Percentiles rank a stretch among this genome's conserved stretches.
phyloP scores from a whole-genome alignment of 2,113 vertebrate genomes.

The Hiodon alosoides region DNA sequence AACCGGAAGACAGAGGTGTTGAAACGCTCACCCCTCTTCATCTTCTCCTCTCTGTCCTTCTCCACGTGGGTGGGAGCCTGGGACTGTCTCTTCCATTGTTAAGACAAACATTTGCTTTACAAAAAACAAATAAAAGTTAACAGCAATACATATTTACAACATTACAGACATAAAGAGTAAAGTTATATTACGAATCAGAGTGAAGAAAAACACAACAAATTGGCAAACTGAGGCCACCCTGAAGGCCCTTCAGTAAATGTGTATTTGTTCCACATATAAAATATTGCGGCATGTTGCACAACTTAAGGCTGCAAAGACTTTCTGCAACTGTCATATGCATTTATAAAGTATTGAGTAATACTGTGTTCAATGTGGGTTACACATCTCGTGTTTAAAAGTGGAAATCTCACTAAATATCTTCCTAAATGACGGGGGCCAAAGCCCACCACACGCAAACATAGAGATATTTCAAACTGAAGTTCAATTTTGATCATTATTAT shows the following conservation, averaged over 20 bases:
- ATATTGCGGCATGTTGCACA: conserved; percentile 2
- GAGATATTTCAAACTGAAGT: too few species aligned
- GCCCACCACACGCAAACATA: too few species aligned
- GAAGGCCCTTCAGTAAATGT: neutral
- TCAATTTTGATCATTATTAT: too few species aligned
- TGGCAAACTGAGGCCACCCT: conserved; percentile 26
- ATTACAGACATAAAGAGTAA: conserved; percentile 25
- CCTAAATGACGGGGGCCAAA: neutral
- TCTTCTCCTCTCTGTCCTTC: neutral
- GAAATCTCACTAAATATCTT: neutral
- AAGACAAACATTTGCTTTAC: conserved; percentile 41
- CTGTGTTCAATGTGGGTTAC: neutral
- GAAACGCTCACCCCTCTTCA: neutral
- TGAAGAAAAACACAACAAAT: conserved; percentile 7
- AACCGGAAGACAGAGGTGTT: neutral
- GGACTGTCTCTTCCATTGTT: conserved; percentile 8
- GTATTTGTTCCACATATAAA: conserved; percentile 6
- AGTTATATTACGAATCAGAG: conserved; percentile 1
- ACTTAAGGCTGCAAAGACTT: neutral
- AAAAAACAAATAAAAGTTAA: conserved; percentile 44
- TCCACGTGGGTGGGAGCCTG: neutral
- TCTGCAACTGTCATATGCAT: neutral
- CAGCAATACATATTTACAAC: conserved; percentile 58
- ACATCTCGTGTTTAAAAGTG: neutral
- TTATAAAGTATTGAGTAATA: neutral